These are phyloP conservation scores for Pitangus sulphuratus DNA, from an alignment of 2,797 vertebrate genomes.

Conservation along the genomic window DNA sequence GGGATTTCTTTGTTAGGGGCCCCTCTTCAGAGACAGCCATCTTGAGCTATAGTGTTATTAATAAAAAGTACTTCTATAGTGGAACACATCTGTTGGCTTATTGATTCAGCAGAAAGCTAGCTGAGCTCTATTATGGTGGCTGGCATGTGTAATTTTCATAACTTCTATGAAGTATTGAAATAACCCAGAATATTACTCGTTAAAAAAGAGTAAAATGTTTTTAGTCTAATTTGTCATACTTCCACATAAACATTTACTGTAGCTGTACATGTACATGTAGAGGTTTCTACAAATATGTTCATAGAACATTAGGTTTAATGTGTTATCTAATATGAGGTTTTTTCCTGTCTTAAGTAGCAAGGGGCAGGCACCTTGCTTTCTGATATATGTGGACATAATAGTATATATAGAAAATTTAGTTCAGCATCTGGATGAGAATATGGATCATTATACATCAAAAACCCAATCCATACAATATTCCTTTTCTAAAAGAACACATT, in stretches of 20 bases:
- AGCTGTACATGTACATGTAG: not conserved
- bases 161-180: not conserved
- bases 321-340: not conserved
- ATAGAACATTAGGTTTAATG: not conserved
- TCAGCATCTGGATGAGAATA: not conserved
- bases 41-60: not conserved
- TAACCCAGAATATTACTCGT: not conserved
- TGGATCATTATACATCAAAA: not conserved
- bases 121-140: fast-evolving
- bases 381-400: not conserved
- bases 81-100: not conserved
- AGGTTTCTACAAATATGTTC: not conserved
- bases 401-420: not conserved
- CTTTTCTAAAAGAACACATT: not conserved
- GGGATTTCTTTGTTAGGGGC: not conserved
- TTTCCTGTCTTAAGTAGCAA: not conserved
- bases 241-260: not conserved
- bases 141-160: fast-evolving
- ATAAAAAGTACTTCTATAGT: not conserved
- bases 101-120: not conserved
- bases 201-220: not conserved
- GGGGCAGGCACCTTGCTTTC: not conserved
- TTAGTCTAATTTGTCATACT: not conserved
- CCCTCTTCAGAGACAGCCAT: not conserved
- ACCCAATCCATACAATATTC: not conserved